These are phyloP conservation scores for Clistopyga incitator DNA, from an alignment of 2,888 invertebrate genomes.

Conservation along the genomic window DNA sequence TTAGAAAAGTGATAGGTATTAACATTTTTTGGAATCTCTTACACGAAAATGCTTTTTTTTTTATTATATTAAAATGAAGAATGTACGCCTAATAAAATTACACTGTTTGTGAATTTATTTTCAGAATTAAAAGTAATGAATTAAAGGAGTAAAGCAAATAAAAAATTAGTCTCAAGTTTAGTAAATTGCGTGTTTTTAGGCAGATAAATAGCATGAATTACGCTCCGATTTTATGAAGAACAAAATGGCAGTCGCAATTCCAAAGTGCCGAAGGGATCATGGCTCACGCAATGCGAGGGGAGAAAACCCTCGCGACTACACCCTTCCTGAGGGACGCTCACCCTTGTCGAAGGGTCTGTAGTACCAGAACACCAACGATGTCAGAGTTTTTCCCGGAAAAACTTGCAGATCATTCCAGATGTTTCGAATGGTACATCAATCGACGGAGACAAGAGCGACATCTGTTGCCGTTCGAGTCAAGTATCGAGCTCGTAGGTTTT, in stretches of 20 bases:
- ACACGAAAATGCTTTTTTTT: too few relatives aligned
- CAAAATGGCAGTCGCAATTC: constrained; percentile 67
- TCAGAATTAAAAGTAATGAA: too few relatives aligned
- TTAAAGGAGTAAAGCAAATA: too few relatives aligned
- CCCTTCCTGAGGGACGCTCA: constrained; percentile 25
- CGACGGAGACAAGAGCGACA: background rate
- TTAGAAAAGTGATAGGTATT: too few relatives aligned
- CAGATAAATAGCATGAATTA: background rate
- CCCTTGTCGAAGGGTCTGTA: constrained; percentile 5
- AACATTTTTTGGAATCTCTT: too few relatives aligned
- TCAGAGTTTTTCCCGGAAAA: constrained; percentile 39
- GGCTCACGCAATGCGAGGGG: constrained; percentile 46
- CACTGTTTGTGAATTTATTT: too few relatives aligned
- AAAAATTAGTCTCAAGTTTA: background rate
- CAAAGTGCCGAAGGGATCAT: constrained; percentile 34
- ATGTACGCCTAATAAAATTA: too few relatives aligned
- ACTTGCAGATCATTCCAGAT: constrained; percentile 2
- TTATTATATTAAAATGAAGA: too few relatives aligned
- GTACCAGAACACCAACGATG: constrained; percentile 3
- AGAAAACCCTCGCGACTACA: constrained; percentile 51
- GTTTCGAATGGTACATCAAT: background rate
- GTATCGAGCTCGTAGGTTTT: background rate
- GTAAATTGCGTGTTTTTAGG: background rate
- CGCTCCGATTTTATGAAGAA: constrained; percentile 42
- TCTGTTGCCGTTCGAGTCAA: background rate